Evolutionary conservation across 2,797 vertebrate genomes (phyloP), one percentile per base, ranked within the genome.

Genomic region (Sylvia borin): DNA sequence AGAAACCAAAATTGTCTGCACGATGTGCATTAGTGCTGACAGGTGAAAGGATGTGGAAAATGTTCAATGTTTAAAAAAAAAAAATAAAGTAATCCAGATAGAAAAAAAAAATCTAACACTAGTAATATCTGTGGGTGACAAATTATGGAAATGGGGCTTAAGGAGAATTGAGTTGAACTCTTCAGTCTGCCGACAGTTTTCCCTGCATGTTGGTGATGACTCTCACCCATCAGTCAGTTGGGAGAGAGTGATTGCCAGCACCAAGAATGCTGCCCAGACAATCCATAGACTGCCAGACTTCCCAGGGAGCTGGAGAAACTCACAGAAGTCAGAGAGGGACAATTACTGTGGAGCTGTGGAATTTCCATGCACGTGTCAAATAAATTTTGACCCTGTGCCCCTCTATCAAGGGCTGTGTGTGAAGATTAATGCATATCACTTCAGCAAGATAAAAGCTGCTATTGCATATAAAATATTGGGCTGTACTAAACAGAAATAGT

Each of bases 11-110:
- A 81, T 5, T 51, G n/a, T 27, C 66, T 72, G 27, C 43, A 34
- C 0, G 1, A 47, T 6, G 40, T 72, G 54, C 55, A 16, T 38
- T 53, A 50, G 24, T 58, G n/a, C 15, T 1, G 3, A 32, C 29
- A 66, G 40, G 15, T 55, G 40, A 91, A 91, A 82, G 43, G 25
- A 43, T 11, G 7, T 43, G 43, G 47, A 68, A 80, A 75, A 58
- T 45, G 47, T 48, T 85, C 53, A 34, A 1, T 25, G 25, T 62
- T 88, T 47, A 43, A 51, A 57, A 89, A 89, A 88, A 60, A 13
- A 1, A 16, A 80, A 65, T 13, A 72, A 82, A 76, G 14, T 24
- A 83, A 75, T 61, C 20, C 20, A 64, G 14, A 51, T 7, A 7
- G 13, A 20, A 84, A 88, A 80, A 81, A 61, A 64, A 54, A 50